These are phyloP conservation scores for Brachyhypopomus occidentalis DNA, from an alignment of 2,113 vertebrate genomes.

Conservation along the genomic window DNA sequence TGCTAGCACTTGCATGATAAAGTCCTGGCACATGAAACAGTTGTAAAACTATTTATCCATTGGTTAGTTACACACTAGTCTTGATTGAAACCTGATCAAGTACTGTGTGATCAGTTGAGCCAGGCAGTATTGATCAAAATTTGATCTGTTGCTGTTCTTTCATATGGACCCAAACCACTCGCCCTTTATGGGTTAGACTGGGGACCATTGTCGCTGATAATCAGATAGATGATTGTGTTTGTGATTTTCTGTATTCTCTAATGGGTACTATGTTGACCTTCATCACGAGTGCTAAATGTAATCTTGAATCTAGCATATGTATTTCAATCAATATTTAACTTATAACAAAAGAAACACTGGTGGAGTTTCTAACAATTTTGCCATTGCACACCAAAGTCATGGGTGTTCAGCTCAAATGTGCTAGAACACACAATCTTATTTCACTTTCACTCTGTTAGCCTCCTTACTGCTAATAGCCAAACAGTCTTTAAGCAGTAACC, in stretches of 20 bases:
- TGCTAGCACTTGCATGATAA: neutral
- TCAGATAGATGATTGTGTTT: constrained; percentile 9
- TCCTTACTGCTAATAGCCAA: neutral
- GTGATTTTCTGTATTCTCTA: neutral
- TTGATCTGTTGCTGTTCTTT: no score
- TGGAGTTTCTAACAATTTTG: neutral
- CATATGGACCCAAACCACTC: neutral
- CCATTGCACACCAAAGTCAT: neutral
- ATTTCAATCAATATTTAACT: neutral
- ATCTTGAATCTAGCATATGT: neutral
- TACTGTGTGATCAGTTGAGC: neutral
- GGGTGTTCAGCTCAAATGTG: neutral
- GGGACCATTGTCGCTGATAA: neutral
- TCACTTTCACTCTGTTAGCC: neutral
- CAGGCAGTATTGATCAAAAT: neutral
- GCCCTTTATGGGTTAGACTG: neutral
- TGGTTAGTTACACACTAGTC: neutral
- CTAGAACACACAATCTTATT: neutral
- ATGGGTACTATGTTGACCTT: neutral
- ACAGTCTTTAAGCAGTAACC: constrained; percentile 3
- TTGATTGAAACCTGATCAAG: neutral
- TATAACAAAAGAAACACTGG: neutral
- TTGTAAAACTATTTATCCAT: neutral
- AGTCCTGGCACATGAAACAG: neutral
- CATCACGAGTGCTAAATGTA: neutral